Percentiles rank a stretch among this genome's conserved stretches.
Conservation (phyloP, 2,113 vertebrate species). For the Equus quagga region DNA sequence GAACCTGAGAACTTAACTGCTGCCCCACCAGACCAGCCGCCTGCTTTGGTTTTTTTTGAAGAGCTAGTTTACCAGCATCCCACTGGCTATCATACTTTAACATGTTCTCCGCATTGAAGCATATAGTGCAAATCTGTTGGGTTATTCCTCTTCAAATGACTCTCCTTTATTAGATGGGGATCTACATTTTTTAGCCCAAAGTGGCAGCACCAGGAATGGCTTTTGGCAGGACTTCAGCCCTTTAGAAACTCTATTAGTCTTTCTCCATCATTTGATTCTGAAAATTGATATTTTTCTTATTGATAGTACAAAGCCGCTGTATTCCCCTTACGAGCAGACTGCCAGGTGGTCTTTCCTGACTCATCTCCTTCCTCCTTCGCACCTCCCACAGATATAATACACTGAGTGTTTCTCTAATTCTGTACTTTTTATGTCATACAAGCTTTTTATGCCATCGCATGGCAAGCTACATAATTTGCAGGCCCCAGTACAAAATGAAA, state of each 20-base stretch:
- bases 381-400: neutral
- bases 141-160: neutral
- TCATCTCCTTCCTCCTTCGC: neutral
- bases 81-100: neutral
- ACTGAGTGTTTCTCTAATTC: neutral
- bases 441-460: neutral
- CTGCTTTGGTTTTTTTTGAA: neutral
- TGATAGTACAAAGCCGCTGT: neutral
- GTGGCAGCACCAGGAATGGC: neutral
- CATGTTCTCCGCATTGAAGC: neutral
- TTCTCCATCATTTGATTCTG: neutral
- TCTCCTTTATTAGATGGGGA: neutral
- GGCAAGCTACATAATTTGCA: neutral
- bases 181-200: neutral
- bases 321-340: neutral
- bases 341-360: neutral
- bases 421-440: neutral
- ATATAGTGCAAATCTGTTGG: neutral
- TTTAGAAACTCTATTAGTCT: neutral
- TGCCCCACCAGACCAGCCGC: too few species aligned
- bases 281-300: slow-evolving; percentile 8
- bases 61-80: neutral
- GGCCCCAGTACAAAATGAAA: neutral
- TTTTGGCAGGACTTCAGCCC: neutral
- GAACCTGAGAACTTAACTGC: too few species aligned